Base-by-base conservation (phyloP, 2,888 invertebrate species). In the Mythimna loreyi region DNA sequence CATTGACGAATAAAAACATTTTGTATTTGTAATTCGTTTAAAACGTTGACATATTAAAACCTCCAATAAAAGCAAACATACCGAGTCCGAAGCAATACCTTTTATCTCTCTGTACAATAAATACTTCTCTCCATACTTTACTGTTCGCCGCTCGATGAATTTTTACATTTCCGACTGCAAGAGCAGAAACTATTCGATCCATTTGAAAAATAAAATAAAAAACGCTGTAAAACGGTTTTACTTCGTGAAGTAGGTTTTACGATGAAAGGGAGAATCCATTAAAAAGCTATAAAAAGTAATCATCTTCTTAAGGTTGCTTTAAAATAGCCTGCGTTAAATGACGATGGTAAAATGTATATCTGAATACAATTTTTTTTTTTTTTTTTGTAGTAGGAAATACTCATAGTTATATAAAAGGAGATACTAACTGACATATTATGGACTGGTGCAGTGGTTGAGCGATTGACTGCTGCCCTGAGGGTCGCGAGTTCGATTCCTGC, bases 131-230 rank as follows among this genome's bases (percentile, higher is more conserved):
- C 21, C 57, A 67, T 72, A 53, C 25, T 58, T 47, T 28, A 25
- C n/a, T 4, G 40, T 19, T 53, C 45, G 19, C 36, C 25, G 45
- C 67, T 58, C 67, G 16, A 66, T 73, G 23, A 73, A 58, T 58
- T 73, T 67, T 52, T 58, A 67, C 52, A 58, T 73, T 57, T 40
- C 30, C 13, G 8, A 21, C 52, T 21, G 28, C 8, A 30, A 11
- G 55, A 65, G 65, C 33, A 8, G 13, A 50, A 67, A 53, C 36
- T 53, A 74, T 67, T 53, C 66, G 53, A 28, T 49, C 40, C 43
- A 74, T 55, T 58, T 49, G 0, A 67, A 49, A 74, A 67, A 49
- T 74, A 73, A 74, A 74, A 66, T 33, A n/a, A 56, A 72, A 64
- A 72, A 19, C 5, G 21, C 3, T 73, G 33, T 23, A 30, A 66